These are phyloP conservation scores for Cassiopea andromeda DNA, from an alignment of 30 jellyfish, hydroid and myxozoan genomes.

Conservation along the genomic window DNA sequence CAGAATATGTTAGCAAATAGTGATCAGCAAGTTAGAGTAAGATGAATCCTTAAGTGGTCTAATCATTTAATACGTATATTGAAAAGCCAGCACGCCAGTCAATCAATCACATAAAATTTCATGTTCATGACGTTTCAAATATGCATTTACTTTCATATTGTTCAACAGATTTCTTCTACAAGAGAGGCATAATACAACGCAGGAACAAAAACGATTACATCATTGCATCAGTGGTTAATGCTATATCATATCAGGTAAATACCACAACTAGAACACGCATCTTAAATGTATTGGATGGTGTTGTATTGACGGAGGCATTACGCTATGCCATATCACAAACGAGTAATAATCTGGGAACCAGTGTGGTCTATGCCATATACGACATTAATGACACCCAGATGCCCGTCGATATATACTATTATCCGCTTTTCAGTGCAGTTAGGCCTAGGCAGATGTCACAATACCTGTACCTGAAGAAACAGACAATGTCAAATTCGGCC, in stretches of 20 bases:
- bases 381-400: not conserved
- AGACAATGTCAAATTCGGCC: not conserved
- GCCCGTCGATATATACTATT: not conserved
- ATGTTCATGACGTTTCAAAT: no score
- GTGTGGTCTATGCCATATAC: no score
- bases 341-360: no score
- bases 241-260: not conserved
- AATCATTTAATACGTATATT: no score
- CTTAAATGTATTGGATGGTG: not conserved
- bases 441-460: not conserved
- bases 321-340: not conserved
- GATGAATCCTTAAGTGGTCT: no score
- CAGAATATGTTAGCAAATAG: no score
- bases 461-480: not conserved
- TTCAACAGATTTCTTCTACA: not conserved
- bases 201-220: not conserved
- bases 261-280: not conserved
- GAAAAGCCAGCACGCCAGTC: no score
- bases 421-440: conserved; percentile 1
- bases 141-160: not conserved
- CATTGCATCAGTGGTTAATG: not conserved
- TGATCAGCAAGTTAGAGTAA: no score
- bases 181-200: not conserved
- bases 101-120: no score
- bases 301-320: conserved; percentile 7